A percentile compares a stretch with the other conserved stretches of the same genome.
Evolutionary conservation across 2,888 invertebrate species (phyloP).

Genomic region (Neoitamus cyanurus): DNA sequence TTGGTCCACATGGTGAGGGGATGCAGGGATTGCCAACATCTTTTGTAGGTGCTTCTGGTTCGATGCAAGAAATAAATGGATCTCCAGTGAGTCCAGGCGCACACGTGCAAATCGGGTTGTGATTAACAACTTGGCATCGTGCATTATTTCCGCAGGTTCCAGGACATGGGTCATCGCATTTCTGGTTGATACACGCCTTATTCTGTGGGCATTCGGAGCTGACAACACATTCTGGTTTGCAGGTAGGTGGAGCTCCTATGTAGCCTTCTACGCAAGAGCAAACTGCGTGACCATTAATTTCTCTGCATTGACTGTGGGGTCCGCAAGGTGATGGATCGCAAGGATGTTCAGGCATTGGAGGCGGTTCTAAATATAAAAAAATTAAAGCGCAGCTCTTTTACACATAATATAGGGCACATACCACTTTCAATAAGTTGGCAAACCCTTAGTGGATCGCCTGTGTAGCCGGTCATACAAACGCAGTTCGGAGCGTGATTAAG

Average conservation of each 20-base stretch:
- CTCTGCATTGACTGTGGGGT: constrained; percentile 74
- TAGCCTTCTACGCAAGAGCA: constrained; percentile 74
- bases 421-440: constrained; percentile 67
- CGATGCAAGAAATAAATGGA: constrained; percentile 71
- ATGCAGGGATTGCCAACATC: constrained; percentile 75
- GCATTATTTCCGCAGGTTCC: constrained; percentile 75
- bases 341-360: constrained; percentile 65
- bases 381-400: too few species aligned
- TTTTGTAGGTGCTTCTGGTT: constrained; percentile 63
- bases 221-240: constrained; percentile 75
- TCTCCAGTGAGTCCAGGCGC: constrained; percentile 73
- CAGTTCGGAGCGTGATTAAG: constrained; percentile 82
- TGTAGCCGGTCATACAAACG: constrained; percentile 77
- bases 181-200: constrained; percentile 72
- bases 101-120: constrained; percentile 77
- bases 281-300: constrained; percentile 72
- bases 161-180: constrained; percentile 75
- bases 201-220: constrained; percentile 76
- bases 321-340: constrained; percentile 76
- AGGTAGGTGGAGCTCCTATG: constrained; percentile 73
- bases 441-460: constrained; percentile 77
- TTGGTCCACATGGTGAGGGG: constrained; percentile 86
- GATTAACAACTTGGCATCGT: constrained; percentile 75
- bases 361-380: constrained; percentile 51
- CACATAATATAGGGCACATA: constrained; percentile 3